Evolutionary conservation across 2,113 vertebrate genomes (phyloP).

Genomic region (Ceyx melanurus): DNA sequence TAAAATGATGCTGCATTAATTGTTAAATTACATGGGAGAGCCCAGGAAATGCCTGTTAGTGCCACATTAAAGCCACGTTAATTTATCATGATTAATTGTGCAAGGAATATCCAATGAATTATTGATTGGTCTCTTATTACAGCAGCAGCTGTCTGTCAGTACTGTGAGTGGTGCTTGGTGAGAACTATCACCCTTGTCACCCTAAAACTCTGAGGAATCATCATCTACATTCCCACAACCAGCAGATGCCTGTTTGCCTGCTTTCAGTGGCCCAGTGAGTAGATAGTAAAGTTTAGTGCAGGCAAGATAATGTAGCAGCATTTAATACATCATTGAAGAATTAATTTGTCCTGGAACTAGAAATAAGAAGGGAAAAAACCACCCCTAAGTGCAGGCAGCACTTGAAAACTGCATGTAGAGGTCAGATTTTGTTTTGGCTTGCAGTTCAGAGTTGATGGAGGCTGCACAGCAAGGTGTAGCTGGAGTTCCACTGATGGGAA

Average conservation of each 20-base stretch:
- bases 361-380: not conserved
- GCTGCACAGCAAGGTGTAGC: not conserved
- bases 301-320: not conserved
- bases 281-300: not conserved
- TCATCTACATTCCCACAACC: not conserved
- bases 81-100: conserved; percentile 27
- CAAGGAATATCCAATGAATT: conserved; percentile 31
- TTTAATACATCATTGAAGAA: not conserved
- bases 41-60: conserved; percentile 17
- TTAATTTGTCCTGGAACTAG: not conserved
- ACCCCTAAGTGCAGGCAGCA: not conserved
- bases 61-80: conserved; percentile 46
- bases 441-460: fast-evolving
- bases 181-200: not conserved
- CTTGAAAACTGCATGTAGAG: not conserved
- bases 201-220: not conserved
- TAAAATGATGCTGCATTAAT: not conserved
- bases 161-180: not conserved
- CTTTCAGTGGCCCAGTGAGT: not conserved
- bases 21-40: not conserved
- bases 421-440: not conserved
- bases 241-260: not conserved
- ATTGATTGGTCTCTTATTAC: conserved; percentile 35
- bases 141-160: conserved; percentile 36
- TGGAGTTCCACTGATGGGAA: not conserved